Conservation (phyloP, 2,113 vertebrate genomes). For the Urocitellus parryii region DNA sequence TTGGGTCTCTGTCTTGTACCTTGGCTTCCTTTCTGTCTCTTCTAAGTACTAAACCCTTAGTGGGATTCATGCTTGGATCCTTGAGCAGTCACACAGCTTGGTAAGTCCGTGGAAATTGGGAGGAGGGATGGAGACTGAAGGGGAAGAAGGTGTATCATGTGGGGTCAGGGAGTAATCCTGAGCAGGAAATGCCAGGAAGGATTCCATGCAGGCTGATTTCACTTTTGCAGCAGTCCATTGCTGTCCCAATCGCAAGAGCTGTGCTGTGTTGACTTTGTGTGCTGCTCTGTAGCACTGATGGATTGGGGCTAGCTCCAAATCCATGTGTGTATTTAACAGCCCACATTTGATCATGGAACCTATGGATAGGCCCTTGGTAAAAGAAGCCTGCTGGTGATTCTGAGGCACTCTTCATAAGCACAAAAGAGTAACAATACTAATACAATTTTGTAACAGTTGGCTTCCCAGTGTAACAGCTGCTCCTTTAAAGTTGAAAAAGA, state of each 20-base stretch:
- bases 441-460: neutral
- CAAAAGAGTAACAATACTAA: neutral
- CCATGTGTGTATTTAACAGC: neutral
- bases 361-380: neutral
- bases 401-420: neutral
- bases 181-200: no score
- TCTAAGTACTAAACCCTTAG: neutral
- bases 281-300: no score
- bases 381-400: neutral
- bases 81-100: neutral
- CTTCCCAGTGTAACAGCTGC: neutral
- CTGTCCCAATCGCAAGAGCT: rapidly evolving
- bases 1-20: neutral
- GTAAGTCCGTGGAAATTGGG: neutral
- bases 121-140: neutral
- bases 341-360: neutral
- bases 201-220: neutral
- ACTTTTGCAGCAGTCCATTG: neutral
- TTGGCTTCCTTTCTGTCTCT: neutral
- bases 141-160: rapidly evolving
- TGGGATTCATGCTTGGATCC: neutral
- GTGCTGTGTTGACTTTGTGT: rapidly evolving
- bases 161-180: neutral
- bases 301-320: neutral
- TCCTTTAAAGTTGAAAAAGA: neutral